A percentile compares a stretch with the other conserved stretches of the same genome.
phyloP scores from a whole-genome alignment of 1,140 invertebrate species.

The Bilobella aurantiaca region DNA sequence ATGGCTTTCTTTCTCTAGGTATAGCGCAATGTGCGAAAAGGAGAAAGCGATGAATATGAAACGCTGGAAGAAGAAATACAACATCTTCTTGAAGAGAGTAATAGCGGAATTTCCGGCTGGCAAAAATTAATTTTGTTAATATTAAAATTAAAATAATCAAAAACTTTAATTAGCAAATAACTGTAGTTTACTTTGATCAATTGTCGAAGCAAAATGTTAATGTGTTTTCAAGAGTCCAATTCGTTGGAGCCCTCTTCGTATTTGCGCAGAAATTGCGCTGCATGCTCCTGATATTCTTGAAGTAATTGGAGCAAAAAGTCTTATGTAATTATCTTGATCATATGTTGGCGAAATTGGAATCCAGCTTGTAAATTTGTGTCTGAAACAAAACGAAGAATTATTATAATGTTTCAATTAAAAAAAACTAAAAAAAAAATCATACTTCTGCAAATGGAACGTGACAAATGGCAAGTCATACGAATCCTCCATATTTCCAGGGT shows the following conservation, averaged over 20 bases:
- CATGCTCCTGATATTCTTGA: background rate
- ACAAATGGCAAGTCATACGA: slow-evolving; percentile 23
- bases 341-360: slow-evolving; percentile 4
- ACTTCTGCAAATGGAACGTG: slow-evolving; percentile 17
- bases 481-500: slow-evolving; percentile 34
- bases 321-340: background rate
- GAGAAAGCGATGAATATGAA: slow-evolving; percentile 23
- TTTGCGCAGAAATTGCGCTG: background rate
- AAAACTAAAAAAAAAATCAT: background rate
- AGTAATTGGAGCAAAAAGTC: background rate
- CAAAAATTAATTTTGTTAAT: background rate
- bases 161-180: background rate
- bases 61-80: slow-evolving; percentile 20
- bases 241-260: background rate
- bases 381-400: background rate
- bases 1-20: slow-evolving; percentile 24
- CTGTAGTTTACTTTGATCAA: background rate
- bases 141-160: background rate
- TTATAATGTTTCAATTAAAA: background rate
- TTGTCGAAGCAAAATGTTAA: too few species aligned
- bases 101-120: background rate
- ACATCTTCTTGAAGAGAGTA: slow-evolving; percentile 1
- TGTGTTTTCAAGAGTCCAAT: too few species aligned
- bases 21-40: slow-evolving; percentile 23
- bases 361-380: background rate